phyloP scores from a whole-genome alignment of 2,113 vertebrate genomes.

The Platysternon megacephalum region DNA sequence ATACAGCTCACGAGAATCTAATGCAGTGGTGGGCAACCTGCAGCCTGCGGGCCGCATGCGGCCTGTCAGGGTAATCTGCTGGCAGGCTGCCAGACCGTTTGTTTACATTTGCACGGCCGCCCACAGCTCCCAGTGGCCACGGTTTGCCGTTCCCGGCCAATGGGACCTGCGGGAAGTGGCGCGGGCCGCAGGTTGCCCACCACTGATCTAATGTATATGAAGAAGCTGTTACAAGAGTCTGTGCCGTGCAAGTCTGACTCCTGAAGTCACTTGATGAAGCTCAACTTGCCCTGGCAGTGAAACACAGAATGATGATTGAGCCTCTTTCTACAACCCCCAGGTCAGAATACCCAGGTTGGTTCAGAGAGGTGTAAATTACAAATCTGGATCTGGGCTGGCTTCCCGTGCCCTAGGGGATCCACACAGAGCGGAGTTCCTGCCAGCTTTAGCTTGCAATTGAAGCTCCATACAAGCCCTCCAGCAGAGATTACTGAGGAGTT shows the following conservation, averaged over 20 bases:
- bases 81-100: no score
- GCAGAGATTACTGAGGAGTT: neutral
- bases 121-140: no score
- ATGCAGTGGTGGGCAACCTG: neutral
- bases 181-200: no score
- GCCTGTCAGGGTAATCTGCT: no score
- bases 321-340: neutral
- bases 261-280: neutral
- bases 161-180: no score
- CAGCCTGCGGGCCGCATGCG: no score
- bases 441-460: neutral
- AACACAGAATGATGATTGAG: neutral
- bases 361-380: neutral
- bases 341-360: neutral
- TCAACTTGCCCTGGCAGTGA: neutral
- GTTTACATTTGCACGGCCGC: no score
- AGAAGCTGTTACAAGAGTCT: neutral
- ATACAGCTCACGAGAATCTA: neutral
- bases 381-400: neutral
- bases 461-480: neutral
- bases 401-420: neutral
- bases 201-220: neutral
- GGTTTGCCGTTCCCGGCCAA: no score
- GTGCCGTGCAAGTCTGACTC: neutral
- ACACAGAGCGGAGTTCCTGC: neutral